Conservation (phyloP, 64 coral and sea anemone species). For the Pocillopora verrucosa region DNA sequence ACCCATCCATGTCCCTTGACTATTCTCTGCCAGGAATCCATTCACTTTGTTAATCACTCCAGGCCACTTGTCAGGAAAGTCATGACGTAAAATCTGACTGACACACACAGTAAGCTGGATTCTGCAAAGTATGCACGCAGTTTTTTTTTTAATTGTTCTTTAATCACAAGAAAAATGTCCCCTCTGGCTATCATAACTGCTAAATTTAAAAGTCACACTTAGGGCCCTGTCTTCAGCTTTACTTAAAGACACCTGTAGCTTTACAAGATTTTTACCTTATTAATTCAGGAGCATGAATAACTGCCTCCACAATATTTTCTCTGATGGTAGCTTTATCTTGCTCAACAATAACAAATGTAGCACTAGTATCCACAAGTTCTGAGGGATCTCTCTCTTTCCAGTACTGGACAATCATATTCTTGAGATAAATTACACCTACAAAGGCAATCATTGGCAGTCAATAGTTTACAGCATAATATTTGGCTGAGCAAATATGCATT, state of each 20-base stretch:
- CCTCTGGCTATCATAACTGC: too few relatives aligned
- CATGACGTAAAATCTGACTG: slow-evolving; percentile 84
- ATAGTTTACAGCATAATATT: too few relatives aligned
- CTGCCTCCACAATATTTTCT: slow-evolving; percentile 91
- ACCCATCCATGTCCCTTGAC: slow-evolving; percentile 88
- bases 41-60: slow-evolving; percentile 80
- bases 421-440: slow-evolving; percentile 93
- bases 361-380: slow-evolving; percentile 50
- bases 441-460: not conserved
- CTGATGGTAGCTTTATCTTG: slow-evolving; percentile 90
- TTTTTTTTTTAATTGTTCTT: too few relatives aligned
- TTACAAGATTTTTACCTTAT: slow-evolving; percentile 57
- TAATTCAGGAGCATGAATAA: slow-evolving; percentile 87
- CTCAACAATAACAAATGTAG: slow-evolving; percentile 77
- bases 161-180: too few relatives aligned
- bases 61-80: slow-evolving; percentile 96
- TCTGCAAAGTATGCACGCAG: slow-evolving; percentile 40
- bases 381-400: slow-evolving; percentile 88
- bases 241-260: not conserved
- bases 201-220: too few relatives aligned
- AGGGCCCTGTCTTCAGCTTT: too few relatives aligned
- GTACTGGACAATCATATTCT: slow-evolving; percentile 87
- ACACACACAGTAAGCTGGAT: slow-evolving; percentile 92
- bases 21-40: slow-evolving; percentile 67
- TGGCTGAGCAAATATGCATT: too few relatives aligned